Conservation (phyloP, 2,888 invertebrate species). For the Drosophila rubida region DNA sequence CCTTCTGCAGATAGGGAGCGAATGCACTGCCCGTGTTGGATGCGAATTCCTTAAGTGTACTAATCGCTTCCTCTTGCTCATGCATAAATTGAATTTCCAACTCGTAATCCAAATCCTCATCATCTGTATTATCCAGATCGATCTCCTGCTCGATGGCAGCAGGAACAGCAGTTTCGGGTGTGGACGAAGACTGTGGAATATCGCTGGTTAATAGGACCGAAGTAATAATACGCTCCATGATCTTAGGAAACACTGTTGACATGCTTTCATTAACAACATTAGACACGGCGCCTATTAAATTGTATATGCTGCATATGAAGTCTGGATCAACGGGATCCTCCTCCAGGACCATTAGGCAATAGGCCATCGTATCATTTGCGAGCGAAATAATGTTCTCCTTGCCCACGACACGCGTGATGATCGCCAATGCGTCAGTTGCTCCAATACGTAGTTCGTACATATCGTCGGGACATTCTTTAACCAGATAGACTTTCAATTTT, state of each 20-base stretch:
- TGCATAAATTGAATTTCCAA: slow-evolving; percentile 91
- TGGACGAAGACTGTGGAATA: slow-evolving; percentile 85
- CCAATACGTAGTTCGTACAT: slow-evolving; percentile 88
- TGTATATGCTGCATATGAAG: slow-evolving; percentile 89
- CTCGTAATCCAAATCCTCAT: slow-evolving; percentile 83
- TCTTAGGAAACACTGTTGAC: slow-evolving; percentile 87
- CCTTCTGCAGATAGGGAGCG: slow-evolving; percentile 88
- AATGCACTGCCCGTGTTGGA: slow-evolving; percentile 88
- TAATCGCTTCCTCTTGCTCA: slow-evolving; percentile 92
- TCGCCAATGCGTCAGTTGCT: slow-evolving; percentile 89
- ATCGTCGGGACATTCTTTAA: slow-evolving; percentile 86
- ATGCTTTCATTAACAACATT: slow-evolving; percentile 90
- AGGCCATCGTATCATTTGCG: slow-evolving; percentile 88
- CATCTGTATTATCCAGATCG: slow-evolving; percentile 83
- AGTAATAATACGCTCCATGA: slow-evolving; percentile 88
- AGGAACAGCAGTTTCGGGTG: slow-evolving; percentile 13
- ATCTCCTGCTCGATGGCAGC: slow-evolving; percentile 73
- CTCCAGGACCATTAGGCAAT: slow-evolving; percentile 88
- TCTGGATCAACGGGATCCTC: slow-evolving; percentile 90
- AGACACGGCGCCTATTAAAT: slow-evolving; percentile 89
- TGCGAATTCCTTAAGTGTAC: slow-evolving; percentile 90
- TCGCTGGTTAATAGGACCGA: slow-evolving; percentile 90
- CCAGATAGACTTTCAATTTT: slow-evolving; percentile 88
- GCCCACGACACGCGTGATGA: slow-evolving; percentile 90
- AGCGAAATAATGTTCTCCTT: slow-evolving; percentile 89